Evolutionary conservation across 2,888 invertebrate species (phyloP).

Genomic region (Cataglyphis livida): DNA sequence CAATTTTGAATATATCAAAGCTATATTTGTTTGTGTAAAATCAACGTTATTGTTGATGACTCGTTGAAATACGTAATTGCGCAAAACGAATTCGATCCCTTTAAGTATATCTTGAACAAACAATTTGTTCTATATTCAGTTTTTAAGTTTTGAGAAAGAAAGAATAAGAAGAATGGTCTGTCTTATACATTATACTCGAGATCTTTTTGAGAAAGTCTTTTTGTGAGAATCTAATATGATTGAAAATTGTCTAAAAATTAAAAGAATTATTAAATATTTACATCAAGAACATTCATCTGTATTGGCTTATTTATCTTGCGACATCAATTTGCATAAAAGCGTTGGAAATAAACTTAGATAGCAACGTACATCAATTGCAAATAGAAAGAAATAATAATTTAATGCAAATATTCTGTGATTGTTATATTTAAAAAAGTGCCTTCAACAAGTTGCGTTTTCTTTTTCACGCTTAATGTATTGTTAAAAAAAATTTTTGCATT

Average conservation of each 20-base stretch:
- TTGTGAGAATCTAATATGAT: slow-evolving; percentile 1
- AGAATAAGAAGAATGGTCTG: background rate
- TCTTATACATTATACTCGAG: background rate
- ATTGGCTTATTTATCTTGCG: slow-evolving; percentile 7
- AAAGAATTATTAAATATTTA: slow-evolving; percentile 17
- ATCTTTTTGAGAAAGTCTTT: background rate
- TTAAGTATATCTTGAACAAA: background rate
- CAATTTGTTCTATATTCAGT: background rate
- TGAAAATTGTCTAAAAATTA: slow-evolving; percentile 11
- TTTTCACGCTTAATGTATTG: slow-evolving; percentile 9
- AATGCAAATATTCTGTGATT: slow-evolving; percentile 56
- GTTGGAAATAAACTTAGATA: background rate
- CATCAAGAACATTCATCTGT: slow-evolving; percentile 1
- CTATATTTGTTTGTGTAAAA: slow-evolving; percentile 12
- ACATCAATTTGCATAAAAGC: background rate
- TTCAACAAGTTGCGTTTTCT: slow-evolving; percentile 29
- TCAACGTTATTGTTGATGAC: background rate
- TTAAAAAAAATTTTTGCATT: slow-evolving; percentile 9
- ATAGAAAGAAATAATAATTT: slow-evolving; percentile 5
- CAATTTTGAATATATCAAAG: background rate
- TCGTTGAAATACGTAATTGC: slow-evolving; percentile 21
- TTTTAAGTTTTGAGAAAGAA: background rate
- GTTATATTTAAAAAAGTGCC: slow-evolving; percentile 47
- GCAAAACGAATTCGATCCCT: background rate
- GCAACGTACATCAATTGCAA: background rate